A percentile compares a stretch with the other conserved stretches of the same genome.
Evolutionary conservation across 2,113 vertebrate genomes (phyloP).

Genomic region (Xyliphius kryptos): DNA sequence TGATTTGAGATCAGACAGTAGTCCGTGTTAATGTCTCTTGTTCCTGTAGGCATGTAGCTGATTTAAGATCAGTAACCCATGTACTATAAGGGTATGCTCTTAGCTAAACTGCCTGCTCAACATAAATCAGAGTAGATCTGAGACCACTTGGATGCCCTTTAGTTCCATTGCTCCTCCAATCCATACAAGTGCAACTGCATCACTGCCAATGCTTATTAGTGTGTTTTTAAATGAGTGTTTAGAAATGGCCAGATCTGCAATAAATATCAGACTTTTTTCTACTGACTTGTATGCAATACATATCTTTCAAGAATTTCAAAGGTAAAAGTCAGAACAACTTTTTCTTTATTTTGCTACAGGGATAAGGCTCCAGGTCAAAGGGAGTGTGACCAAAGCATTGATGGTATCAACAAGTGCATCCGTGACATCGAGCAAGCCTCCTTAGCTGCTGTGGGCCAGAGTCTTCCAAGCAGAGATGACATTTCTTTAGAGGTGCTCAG

Average conservation of each 20-base stretch:
- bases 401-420: constrained; percentile 93
- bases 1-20: constrained; percentile 5
- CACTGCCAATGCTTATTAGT: too few relatives aligned
- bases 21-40: neutral
- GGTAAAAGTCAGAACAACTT: too few relatives aligned
- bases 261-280: too few relatives aligned
- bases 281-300: too few relatives aligned
- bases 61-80: too few relatives aligned
- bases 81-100: constrained; percentile 7
- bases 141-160: constrained; percentile 33
- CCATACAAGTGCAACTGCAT: constrained; percentile 6
- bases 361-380: constrained; percentile 97
- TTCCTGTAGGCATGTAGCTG: neutral
- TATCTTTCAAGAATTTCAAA: too few relatives aligned
- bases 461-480: constrained; percentile 87
- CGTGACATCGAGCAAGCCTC: constrained; percentile 96
- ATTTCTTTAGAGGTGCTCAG: constrained; percentile 89
- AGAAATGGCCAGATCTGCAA: too few relatives aligned
- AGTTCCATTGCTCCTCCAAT: constrained; percentile 21
- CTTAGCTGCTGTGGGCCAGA: constrained; percentile 86
- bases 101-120: constrained; percentile 7
- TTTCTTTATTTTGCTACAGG: constrained; percentile 55
- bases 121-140: constrained; percentile 7
- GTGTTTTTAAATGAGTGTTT: too few relatives aligned
- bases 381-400: constrained; percentile 93